phyloP scores from a whole-genome alignment of 2,113 vertebrate genomes.

The Terrapene triunguis region DNA sequence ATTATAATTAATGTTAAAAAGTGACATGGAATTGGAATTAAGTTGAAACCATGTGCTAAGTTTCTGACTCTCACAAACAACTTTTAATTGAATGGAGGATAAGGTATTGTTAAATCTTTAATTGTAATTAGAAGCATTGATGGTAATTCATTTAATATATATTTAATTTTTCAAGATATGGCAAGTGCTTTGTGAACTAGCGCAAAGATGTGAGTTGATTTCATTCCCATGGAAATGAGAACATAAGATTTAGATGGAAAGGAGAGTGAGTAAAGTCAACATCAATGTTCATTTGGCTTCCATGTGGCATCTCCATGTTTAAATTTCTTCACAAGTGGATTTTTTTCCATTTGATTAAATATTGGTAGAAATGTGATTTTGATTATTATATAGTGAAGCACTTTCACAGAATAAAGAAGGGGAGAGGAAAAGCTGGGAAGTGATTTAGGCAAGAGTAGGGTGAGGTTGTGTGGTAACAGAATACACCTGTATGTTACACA shows the following conservation, averaged over 20 bases:
- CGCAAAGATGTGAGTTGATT: background rate
- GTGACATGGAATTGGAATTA: background rate
- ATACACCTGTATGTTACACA: background rate
- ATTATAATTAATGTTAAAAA: conserved; percentile 21
- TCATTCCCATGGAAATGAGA: background rate
- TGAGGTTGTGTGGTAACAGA: background rate
- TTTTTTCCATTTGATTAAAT: background rate
- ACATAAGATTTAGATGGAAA: background rate
- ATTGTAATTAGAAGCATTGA: background rate
- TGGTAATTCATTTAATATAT: background rate
- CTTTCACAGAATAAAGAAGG: background rate
- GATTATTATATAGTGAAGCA: background rate
- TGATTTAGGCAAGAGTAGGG: background rate
- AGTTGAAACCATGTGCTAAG: background rate
- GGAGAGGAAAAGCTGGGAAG: background rate
- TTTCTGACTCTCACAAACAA: background rate
- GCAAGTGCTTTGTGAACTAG: background rate
- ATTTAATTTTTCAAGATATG: background rate
- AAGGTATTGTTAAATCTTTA: background rate
- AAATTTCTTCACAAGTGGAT: background rate
- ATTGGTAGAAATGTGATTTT: background rate
- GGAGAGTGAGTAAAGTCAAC: background rate
- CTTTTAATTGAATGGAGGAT: background rate
- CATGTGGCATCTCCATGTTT: background rate
- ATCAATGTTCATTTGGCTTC: background rate